A percentile compares a stretch with the other conserved stretches of the same genome.
Conservation (phyloP, 92 coral and sea anemone species). For the Palythoa heliodiscus region DNA sequence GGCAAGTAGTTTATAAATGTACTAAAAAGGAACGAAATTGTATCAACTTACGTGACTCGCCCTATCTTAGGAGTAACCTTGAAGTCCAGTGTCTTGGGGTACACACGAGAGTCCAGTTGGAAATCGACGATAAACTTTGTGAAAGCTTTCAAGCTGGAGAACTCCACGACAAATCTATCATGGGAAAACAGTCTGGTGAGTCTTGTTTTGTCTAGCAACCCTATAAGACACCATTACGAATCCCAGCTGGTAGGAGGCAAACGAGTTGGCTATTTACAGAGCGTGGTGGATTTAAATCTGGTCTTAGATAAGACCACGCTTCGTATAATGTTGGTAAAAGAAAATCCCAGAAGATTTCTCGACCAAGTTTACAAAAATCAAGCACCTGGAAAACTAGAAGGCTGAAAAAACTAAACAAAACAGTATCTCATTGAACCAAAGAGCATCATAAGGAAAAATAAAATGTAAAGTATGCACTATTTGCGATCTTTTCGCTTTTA, state of each 20-base stretch:
- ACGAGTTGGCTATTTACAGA: too few relatives aligned
- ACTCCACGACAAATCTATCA: constrained; percentile 56
- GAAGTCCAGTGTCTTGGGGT: constrained; percentile 49
- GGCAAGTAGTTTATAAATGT: neutral
- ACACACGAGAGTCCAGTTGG: constrained; percentile 40
- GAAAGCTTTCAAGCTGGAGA: constrained; percentile 54
- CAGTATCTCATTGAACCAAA: too few relatives aligned
- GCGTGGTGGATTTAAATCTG: too few relatives aligned
- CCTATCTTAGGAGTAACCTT: constrained; percentile 48
- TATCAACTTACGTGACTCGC: constrained; percentile 27
- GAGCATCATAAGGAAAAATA: too few relatives aligned
- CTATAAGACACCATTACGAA: neutral
- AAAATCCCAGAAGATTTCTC: too few relatives aligned
- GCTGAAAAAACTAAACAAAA: neutral
- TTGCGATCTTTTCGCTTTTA: too few relatives aligned
- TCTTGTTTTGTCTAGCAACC: neutral
- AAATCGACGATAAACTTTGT: constrained; percentile 48
- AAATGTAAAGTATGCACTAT: too few relatives aligned
- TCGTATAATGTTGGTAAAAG: too few relatives aligned
- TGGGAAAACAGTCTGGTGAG: neutral
- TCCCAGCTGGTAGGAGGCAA: too few relatives aligned
- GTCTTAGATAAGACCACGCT: too few relatives aligned
- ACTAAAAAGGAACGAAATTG: neutral
- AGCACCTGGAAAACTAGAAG: too few relatives aligned
- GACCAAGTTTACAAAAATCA: too few relatives aligned